Evolutionary conservation across 2,113 vertebrate genomes (phyloP).

Genomic region (Chitala chitala): DNA sequence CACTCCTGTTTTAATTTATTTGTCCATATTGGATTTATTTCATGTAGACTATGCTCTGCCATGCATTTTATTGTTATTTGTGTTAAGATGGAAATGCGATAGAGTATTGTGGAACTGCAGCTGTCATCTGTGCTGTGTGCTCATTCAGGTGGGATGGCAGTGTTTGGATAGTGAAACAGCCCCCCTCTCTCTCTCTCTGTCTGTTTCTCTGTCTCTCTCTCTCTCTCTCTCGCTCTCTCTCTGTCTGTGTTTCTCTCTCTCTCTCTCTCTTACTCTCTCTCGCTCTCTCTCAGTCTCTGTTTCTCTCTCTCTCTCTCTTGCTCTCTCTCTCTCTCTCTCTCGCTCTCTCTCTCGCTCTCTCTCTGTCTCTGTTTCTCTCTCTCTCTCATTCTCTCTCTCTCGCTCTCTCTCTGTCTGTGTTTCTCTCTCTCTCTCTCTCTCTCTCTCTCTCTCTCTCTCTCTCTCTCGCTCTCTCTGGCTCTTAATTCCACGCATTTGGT

Average conservation of each 20-base stretch:
- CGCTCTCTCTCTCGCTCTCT: background rate
- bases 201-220: background rate
- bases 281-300: background rate
- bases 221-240: background rate
- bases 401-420: background rate
- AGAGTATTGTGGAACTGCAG: background rate
- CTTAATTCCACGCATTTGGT: no score
- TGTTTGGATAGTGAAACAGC: background rate
- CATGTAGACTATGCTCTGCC: background rate
- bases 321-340: background rate
- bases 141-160: no score
- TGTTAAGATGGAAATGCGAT: background rate
- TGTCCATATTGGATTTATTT: background rate
- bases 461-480: no score
- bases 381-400: background rate
- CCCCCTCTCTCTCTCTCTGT: background rate
- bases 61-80: background rate
- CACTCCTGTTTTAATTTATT: constrained; percentile 1
- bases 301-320: background rate
- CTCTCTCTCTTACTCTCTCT: background rate
- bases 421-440: background rate
- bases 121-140: no score
- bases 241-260: background rate
- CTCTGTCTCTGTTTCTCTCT: background rate
- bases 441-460: no score